Evolutionary conservation across 2,113 vertebrate genomes (phyloP), one percentile per base, ranked within the genome.

Genomic region (Bettongia penicillata): DNA sequence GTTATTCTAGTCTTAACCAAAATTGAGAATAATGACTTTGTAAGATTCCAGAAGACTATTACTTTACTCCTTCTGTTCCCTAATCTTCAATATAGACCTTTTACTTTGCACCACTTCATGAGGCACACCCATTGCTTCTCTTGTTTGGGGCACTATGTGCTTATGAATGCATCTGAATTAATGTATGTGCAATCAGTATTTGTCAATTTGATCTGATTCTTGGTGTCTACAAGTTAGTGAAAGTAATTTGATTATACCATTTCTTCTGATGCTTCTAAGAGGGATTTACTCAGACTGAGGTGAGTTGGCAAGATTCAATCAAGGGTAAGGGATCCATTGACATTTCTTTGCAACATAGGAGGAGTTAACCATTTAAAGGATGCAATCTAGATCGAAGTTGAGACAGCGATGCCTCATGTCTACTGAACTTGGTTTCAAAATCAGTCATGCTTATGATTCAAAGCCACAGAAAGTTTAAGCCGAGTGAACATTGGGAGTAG

Each of bases 1-100:
- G 25, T 97, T 94, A 89, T 28, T 94, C 31, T 48, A 7, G 94
- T 95, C 95, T 48, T 91, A 95, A 91, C 90, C 91, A 89, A 93
- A 93, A 90, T 94, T 94, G 48, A 95, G 25, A 95, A 92, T 19
- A 91, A 37, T 84, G 68, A 43, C n/a, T 68, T 68, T 84, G n/a
- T 84, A 84, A 84, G 68, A 43, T 8, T 84, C 6, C 37, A 84
- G 16, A 43, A 84, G 37, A 77, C 6, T 84, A 84, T 84, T 84
- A 16, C n/a, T 84, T 77, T 84, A 84, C 16, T 77, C 68, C 7
- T 84, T 84, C 16, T 68, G 31, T 68, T 43, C n/a, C 68, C 43
- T 84, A 84, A 84, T 84, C 68, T 84, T 61, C 43, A 5, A 43
- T n/a, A 84, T 22, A 84, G 37, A 43, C 23, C 68, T 43, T 84